Percentiles rank a stretch among this genome's conserved stretches.
Evolutionary conservation across 1,140 invertebrate genomes (phyloP).

Genomic region (Dreissena polymorpha): DNA sequence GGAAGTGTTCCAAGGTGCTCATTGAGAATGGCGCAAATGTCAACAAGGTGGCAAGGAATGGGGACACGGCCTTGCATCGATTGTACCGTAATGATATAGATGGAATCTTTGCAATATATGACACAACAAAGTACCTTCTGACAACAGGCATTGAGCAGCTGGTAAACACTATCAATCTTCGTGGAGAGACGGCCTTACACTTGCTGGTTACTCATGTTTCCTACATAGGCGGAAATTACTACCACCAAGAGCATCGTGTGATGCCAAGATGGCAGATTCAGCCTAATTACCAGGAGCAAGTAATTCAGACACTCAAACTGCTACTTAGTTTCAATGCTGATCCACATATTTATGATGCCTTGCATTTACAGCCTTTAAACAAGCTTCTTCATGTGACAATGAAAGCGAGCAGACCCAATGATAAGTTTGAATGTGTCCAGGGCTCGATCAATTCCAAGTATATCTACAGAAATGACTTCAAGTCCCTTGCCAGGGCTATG

Average conservation of each 20-base stretch:
- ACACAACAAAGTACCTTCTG: constrained; percentile 75
- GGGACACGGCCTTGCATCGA: constrained; percentile 75
- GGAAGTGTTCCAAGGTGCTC: constrained; percentile 68
- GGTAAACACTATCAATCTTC: constrained; percentile 67
- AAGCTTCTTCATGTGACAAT: constrained; percentile 74
- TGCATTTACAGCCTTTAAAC: constrained; percentile 69
- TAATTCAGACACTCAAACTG: constrained; percentile 66
- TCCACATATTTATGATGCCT: constrained; percentile 64
- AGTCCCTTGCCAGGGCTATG: constrained; percentile 61
- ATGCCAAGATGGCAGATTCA: constrained; percentile 63
- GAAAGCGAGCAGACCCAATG: constrained; percentile 59
- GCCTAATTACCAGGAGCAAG: constrained; percentile 72
- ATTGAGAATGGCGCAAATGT: constrained; percentile 73
- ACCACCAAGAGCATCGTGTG: constrained; percentile 56
- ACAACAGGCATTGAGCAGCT: constrained; percentile 76
- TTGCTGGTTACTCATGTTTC: constrained; percentile 74
- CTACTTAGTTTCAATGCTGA: constrained; percentile 75
- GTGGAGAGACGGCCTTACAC: constrained; percentile 75
- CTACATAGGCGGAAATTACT: constrained; percentile 69
- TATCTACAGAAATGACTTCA: constrained; percentile 72
- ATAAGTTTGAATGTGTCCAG: constrained; percentile 62
- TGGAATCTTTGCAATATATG: constrained; percentile 72
- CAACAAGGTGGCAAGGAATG: constrained; percentile 61
- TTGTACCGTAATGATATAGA: constrained; percentile 74
- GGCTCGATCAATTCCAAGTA: constrained; percentile 66